Base-by-base conservation (phyloP, 1,140 invertebrate species). In the Sipha flava region DNA sequence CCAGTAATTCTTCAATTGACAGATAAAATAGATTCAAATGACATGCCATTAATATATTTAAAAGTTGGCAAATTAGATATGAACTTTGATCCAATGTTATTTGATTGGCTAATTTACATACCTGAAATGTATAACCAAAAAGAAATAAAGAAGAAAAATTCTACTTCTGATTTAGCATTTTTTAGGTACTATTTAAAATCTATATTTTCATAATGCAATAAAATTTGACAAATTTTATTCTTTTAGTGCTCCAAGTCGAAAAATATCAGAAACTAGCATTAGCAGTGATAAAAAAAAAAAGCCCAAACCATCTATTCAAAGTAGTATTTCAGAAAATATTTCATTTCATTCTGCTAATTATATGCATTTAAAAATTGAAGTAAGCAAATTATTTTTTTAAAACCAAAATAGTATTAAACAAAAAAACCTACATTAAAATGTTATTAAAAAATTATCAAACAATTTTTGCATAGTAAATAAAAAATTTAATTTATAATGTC, bases 31-130 rank as follows among this genome's bases (percentile, higher is more conserved):
- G 82, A 83, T 37, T 86, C 87, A 64, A 83, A 85, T 81, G 87
- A 89, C 84, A 88, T 89, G 21, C 86, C 88, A 14, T 83, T 91
- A 45, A 81, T 91, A 3, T 87, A 88, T 3, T 86, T 91, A 81
- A 88, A 88, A 81, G 81, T 91, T 40, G 86, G 88, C 80, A 72
- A 81, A 29, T 87, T 90, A 64, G 86, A 87, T 79, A 85, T 88
- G 59, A 88, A 88, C 70, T 81, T 91, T 47, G 90, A 91, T 84
- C 90, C 91, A 4, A 84, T 89, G 18, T 82, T 92, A 4, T 86
- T 88, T 59, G 85, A 87, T 40, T 92, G 90, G 90, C 83, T 92
- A 3, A 83, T 87, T 52, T 83, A 83, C n/a, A 31, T 45, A 14
- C 82, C 82, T 0, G 26, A 49, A 52, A 26, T 57, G 26, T 26